These are phyloP conservation scores for Phalera bucephala DNA, from an alignment of 2,888 invertebrate species.

Conservation along the genomic window DNA sequence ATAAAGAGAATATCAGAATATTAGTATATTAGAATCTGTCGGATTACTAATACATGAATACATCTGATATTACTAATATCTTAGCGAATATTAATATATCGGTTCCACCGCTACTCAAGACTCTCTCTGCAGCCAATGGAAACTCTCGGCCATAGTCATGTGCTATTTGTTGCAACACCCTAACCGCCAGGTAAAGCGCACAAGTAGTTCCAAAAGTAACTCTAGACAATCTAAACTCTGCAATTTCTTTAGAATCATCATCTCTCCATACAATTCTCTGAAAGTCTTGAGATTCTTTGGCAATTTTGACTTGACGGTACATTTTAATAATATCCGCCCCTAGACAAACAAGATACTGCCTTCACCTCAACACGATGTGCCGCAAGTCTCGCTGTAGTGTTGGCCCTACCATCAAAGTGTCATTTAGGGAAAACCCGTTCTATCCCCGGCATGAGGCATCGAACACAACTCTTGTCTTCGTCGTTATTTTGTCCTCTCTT, in stretches of 20 bases:
- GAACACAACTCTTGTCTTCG: conserved; percentile 29
- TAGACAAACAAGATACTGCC: conserved; percentile 7
- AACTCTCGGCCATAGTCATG: conserved; percentile 18
- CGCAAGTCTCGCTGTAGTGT: conserved; percentile 15
- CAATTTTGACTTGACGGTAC: conserved; percentile 10
- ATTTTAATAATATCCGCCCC: conserved; percentile 15
- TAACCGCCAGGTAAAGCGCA: conserved; percentile 32
- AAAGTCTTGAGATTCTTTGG: conserved; percentile 2
- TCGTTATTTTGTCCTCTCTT: conserved; percentile 18
- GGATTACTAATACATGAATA: too few relatives aligned
- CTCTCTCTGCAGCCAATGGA: conserved; percentile 13
- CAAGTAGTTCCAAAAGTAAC: conserved; percentile 26
- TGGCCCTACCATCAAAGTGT: conserved; percentile 15
- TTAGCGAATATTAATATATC: too few relatives aligned
- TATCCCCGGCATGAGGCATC: conserved; percentile 13
- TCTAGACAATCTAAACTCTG: conserved; percentile 13
- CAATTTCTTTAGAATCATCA: conserved; percentile 2
- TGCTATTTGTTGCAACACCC: conserved; percentile 27
- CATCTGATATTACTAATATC: too few relatives aligned
- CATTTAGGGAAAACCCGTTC: conserved; percentile 19
- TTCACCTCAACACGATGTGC: conserved; percentile 14
- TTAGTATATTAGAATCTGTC: too few relatives aligned
- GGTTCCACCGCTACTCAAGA: too few relatives aligned
- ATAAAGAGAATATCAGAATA: too few relatives aligned
- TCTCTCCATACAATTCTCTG: conserved; percentile 15